These are phyloP conservation scores for Trididemnum miniatum DNA, from an alignment of 23 tunicate species.

Conservation along the genomic window DNA sequence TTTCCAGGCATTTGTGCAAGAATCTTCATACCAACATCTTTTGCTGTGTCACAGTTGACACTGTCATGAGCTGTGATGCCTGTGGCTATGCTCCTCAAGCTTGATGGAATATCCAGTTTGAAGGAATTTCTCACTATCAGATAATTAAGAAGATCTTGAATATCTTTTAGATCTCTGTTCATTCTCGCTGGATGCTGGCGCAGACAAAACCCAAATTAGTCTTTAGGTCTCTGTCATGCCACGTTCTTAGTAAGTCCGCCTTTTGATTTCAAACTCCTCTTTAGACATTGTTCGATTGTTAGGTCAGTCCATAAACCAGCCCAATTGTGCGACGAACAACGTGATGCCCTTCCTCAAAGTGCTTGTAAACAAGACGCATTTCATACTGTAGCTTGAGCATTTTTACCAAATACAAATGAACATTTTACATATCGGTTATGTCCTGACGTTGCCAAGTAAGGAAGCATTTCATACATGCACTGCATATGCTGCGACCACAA, in stretches of 20 bases:
- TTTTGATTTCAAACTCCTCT: conserved; percentile 4
- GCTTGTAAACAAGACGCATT: conserved; percentile 10
- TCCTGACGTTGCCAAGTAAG: conserved; percentile 4
- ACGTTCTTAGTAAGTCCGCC: conserved; percentile 1
- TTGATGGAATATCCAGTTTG: not conserved
- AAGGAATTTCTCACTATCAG: not conserved
- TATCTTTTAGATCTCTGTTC: conserved; percentile 9
- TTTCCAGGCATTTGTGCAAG: conserved; percentile 17
- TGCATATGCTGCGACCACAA: conserved; percentile 20
- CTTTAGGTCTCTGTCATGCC: not conserved
- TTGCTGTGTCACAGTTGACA: conserved; percentile 16
- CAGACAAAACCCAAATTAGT: conserved; percentile 10
- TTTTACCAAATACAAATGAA: not conserved
- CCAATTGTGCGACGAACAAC: too few relatives aligned
- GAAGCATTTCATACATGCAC: conserved; percentile 19
- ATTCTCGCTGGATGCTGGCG: too few relatives aligned
- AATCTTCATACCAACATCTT: conserved; percentile 10
- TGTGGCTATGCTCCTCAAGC: conserved; percentile 3
- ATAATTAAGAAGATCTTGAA: conserved; percentile 11
- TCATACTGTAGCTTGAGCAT: not conserved
- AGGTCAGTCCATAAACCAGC: not conserved
- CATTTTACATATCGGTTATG: not conserved
- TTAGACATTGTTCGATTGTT: conserved; percentile 15
- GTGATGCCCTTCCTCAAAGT: conserved; percentile 10
- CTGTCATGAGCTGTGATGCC: conserved; percentile 27